A percentile compares a stretch with the other conserved stretches of the same genome.
Conservation (phyloP, 2,888 invertebrate genomes). For the Orthonevra nobilis region DNA sequence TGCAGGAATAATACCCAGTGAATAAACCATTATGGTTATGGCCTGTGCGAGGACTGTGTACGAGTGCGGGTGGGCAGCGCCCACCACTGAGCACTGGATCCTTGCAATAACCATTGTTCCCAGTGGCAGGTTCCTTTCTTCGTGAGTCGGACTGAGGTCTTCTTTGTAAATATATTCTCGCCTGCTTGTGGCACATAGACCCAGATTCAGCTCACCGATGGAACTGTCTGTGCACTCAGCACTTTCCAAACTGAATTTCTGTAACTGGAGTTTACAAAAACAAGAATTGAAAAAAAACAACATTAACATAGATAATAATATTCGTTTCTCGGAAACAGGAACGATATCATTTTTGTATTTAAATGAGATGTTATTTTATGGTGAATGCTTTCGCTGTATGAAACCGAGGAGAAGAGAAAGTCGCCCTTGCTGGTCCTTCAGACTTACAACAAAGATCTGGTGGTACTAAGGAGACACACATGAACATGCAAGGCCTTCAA, state of each 20-base stretch:
- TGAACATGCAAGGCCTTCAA: no score
- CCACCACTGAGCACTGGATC: slow-evolving; percentile 9
- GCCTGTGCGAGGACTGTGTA: slow-evolving; percentile 38
- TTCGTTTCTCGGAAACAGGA: slow-evolving; percentile 18
- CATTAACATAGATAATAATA: slow-evolving; percentile 25
- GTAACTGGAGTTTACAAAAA: slow-evolving; percentile 5
- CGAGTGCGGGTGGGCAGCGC: neutral
- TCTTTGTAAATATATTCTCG: slow-evolving; percentile 39
- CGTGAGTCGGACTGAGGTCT: slow-evolving; percentile 29
- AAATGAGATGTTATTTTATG: slow-evolving; percentile 65
- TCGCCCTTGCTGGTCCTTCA: slow-evolving; percentile 5
- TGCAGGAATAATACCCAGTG: slow-evolving; percentile 66
- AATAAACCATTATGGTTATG: slow-evolving; percentile 68
- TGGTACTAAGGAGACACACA: slow-evolving; percentile 7
- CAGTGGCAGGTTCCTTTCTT: slow-evolving; percentile 40
- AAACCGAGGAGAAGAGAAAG: no score
- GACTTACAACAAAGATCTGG: neutral
- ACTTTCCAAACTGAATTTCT: no score
- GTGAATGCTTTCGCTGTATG: slow-evolving; percentile 35
- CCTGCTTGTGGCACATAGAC: slow-evolving; percentile 63
- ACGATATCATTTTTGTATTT: slow-evolving; percentile 62
- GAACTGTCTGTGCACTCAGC: neutral
- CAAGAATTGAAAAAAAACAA: slow-evolving; percentile 14
- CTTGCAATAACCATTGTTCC: slow-evolving; percentile 58
- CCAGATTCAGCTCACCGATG: slow-evolving; percentile 43